Percentiles rank a stretch among this genome's conserved stretches.
These are phyloP conservation scores for Cyclina sinensis DNA, from an alignment of 1,140 invertebrate genomes.

Conservation along the genomic window DNA sequence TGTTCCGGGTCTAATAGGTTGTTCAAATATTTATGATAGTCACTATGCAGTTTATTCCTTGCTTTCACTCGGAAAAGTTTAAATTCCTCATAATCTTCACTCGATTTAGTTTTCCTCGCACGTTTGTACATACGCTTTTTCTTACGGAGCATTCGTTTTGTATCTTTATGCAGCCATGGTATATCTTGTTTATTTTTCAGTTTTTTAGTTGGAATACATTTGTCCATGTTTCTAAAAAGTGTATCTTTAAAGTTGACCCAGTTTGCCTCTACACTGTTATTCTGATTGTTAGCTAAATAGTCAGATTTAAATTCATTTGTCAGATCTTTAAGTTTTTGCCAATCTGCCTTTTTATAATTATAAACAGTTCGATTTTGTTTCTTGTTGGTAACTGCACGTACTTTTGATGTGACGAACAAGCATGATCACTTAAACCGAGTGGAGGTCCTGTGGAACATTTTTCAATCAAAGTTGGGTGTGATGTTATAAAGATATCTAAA, in stretches of 20 bases:
- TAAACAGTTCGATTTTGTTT: neutral
- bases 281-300: neutral
- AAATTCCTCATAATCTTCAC: slow-evolving; percentile 26
- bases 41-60: slow-evolving; percentile 39
- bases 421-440: slow-evolving; percentile 35
- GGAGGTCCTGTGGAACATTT: slow-evolving; percentile 9
- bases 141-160: slow-evolving; percentile 51
- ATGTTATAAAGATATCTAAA: slow-evolving; percentile 26
- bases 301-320: neutral
- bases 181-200: slow-evolving; percentile 23
- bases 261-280: neutral
- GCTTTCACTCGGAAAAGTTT: slow-evolving; percentile 18
- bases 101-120: neutral
- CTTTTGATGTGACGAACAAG: neutral
- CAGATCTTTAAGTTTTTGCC: neutral
- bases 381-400: neutral
- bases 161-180: slow-evolving; percentile 53
- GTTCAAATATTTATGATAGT: slow-evolving; percentile 46
- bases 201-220: slow-evolving; percentile 33
- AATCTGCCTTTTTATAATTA: neutral
- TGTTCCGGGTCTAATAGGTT: slow-evolving; percentile 54
- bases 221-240: neutral
- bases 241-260: neutral
- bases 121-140: slow-evolving; percentile 55
- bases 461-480: neutral